Evolutionary conservation across 2,797 vertebrate species (phyloP).

Genomic region (Muraenolepis orangiensis): DNA sequence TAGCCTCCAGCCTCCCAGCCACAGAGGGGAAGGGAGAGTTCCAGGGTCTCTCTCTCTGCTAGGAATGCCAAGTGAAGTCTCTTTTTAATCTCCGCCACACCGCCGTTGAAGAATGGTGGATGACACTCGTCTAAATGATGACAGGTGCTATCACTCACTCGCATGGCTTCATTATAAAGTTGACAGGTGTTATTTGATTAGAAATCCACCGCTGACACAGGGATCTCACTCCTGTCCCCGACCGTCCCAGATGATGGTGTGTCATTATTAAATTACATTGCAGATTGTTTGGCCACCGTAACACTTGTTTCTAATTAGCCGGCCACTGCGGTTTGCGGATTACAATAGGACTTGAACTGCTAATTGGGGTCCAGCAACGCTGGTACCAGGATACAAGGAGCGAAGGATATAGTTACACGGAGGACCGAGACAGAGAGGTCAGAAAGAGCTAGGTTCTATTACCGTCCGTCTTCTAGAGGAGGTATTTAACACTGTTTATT

Average conservation of each 20-base stretch:
- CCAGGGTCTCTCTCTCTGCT: neutral
- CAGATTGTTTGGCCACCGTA: neutral
- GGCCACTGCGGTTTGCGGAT: neutral
- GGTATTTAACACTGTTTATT: neutral
- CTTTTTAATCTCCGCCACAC: neutral
- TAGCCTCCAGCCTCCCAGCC: too few species aligned
- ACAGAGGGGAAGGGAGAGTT: neutral
- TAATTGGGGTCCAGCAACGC: neutral
- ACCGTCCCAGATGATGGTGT: neutral
- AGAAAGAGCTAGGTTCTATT: neutral
- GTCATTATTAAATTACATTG: neutral
- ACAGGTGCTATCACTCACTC: neutral
- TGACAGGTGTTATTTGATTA: neutral
- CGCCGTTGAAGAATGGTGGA: neutral
- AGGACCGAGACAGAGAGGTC: neutral
- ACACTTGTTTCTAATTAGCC: neutral
- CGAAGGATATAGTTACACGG: neutral
- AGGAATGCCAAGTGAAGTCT: neutral
- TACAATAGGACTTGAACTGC: neutral
- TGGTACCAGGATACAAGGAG: neutral
- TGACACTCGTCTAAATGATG: neutral
- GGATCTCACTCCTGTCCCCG: neutral
- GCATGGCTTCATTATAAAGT: neutral
- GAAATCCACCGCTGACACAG: neutral
- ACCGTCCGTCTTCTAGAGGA: neutral